A percentile compares a stretch with the other conserved stretches of the same genome.
phyloP scores from a whole-genome alignment of 2,113 vertebrate genomes.

The Oryzias melastigma region DNA sequence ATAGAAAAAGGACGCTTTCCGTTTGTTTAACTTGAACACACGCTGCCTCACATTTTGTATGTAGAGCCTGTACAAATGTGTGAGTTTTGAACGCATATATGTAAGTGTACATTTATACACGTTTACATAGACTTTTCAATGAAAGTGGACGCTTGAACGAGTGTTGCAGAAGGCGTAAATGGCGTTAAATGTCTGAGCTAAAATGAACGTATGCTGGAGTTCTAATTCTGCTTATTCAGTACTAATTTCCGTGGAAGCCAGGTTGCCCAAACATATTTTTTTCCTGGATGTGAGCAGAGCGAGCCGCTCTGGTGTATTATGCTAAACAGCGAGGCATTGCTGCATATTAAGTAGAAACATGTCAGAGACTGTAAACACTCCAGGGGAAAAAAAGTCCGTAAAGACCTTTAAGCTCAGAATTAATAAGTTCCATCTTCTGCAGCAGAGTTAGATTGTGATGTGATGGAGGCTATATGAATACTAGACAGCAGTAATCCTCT shows the following conservation, averaged over 20 bases:
- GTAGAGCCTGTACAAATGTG: no score
- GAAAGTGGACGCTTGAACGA: no score
- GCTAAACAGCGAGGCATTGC: constrained; percentile 37
- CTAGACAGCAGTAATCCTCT: not conserved
- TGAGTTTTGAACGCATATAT: no score
- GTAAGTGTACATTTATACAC: no score
- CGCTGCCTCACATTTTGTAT: no score
- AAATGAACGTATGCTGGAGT: not conserved
- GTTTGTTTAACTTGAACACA: no score
- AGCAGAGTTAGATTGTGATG: constrained; percentile 10
- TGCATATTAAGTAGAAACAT: constrained; percentile 19
- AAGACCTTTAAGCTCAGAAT: constrained; percentile 9
- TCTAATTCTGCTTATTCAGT: not conserved
- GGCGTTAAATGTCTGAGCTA: no score
- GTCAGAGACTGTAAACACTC: constrained; percentile 9
- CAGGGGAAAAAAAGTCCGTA: not conserved
- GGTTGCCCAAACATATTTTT: not conserved
- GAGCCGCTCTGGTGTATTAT: constrained; percentile 16
- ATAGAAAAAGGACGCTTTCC: no score
- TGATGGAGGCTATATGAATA: not conserved
- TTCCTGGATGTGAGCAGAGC: constrained; percentile 20
- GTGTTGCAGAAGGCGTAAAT: no score
- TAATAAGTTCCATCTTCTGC: constrained; percentile 2
- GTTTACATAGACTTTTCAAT: no score
- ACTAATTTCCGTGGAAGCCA: constrained; percentile 4